A percentile compares a stretch with the other conserved stretches of the same genome.
phyloP scores from a whole-genome alignment of 37 sponge, comb jelly and placozoan species.

The Beroe forskalii region DNA sequence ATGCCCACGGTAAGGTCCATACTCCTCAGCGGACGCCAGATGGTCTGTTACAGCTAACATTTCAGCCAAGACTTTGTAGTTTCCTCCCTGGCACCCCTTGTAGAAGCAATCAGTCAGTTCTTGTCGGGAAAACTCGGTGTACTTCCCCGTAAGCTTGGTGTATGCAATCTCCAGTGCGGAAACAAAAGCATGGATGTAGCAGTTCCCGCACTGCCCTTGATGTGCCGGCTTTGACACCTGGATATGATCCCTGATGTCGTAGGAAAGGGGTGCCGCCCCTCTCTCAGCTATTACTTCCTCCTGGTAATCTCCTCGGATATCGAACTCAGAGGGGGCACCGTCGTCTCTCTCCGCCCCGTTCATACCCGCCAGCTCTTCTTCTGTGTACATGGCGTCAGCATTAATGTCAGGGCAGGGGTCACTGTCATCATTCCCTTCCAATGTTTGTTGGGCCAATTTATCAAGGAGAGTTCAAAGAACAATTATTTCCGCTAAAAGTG shows the following conservation, averaged over 20 bases:
- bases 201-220: too few relatives aligned
- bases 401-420: slow-evolving; percentile 23
- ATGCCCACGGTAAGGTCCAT: neutral
- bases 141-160: neutral
- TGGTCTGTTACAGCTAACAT: neutral
- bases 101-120: slow-evolving; percentile 38
- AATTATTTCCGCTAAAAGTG: too few relatives aligned
- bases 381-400: neutral
- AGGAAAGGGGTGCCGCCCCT: too few relatives aligned
- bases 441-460: too few relatives aligned
- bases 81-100: slow-evolving; percentile 11
- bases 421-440: too few relatives aligned
- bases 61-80: neutral
- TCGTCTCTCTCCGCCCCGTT: neutral
- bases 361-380: neutral
- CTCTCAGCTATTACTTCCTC: neutral
- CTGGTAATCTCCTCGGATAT: too few relatives aligned
- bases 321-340: too few relatives aligned
- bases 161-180: slow-evolving; percentile 36
- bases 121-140: neutral
- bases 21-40: neutral
- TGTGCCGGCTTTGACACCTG: too few relatives aligned
- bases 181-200: too few relatives aligned
- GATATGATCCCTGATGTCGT: too few relatives aligned
- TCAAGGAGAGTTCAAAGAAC: too few relatives aligned